These are phyloP conservation scores for Aporophyla nigra DNA, from an alignment of 2,888 invertebrate species.

Conservation along the genomic window DNA sequence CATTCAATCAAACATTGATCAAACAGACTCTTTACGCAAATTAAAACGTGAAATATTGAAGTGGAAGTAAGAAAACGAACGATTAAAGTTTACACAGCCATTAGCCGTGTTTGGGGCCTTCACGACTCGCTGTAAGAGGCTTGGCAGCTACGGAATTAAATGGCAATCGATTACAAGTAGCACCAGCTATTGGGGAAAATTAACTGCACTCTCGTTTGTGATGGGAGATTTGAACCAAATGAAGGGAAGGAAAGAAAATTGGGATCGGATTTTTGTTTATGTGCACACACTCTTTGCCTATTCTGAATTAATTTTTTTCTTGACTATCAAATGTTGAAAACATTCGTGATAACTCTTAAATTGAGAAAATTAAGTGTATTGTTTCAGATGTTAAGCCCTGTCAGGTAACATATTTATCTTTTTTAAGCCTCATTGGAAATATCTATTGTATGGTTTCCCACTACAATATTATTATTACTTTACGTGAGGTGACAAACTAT, in stretches of 20 bases:
- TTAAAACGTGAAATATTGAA: constrained; percentile 71
- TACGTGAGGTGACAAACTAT: background rate
- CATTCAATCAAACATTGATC: constrained; percentile 62
- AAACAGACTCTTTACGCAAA: constrained; percentile 54
- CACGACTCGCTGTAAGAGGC: constrained; percentile 64
- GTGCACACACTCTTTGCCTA: too few relatives aligned
- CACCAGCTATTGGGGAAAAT: constrained; percentile 75
- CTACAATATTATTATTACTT: background rate
- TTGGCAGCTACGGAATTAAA: constrained; percentile 77
- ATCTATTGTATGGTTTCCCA: too few relatives aligned
- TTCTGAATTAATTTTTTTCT: too few relatives aligned
- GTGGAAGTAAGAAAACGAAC: constrained; percentile 66
- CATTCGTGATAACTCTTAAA: background rate
- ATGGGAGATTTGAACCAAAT: constrained; percentile 5
- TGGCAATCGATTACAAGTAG: constrained; percentile 84
- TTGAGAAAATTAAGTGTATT: background rate
- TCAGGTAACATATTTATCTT: too few relatives aligned
- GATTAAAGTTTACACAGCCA: constrained; percentile 83
- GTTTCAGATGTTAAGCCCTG: too few relatives aligned
- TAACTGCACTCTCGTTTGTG: constrained; percentile 60
- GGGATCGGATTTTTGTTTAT: background rate
- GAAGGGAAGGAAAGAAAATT: background rate
- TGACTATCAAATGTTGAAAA: too few relatives aligned
- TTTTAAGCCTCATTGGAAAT: too few relatives aligned
- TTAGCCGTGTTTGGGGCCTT: constrained; percentile 78